Evolutionary conservation across 2,113 vertebrate species (phyloP).

Genomic region (Phalacrocorax pelagicus): DNA sequence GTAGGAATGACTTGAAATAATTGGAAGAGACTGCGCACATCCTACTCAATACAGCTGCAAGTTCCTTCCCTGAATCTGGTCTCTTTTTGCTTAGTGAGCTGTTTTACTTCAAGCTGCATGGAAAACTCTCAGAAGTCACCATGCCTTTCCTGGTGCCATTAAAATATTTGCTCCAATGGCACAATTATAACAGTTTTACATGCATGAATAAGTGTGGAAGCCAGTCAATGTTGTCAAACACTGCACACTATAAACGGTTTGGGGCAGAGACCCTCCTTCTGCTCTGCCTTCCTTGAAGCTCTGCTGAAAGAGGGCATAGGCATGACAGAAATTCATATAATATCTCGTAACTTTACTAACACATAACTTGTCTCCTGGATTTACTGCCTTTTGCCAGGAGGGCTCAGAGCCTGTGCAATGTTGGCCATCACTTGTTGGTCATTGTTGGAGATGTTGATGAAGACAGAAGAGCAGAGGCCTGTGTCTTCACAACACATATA

Average conservation of each 20-base stretch:
- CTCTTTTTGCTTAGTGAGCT: constrained; percentile 3
- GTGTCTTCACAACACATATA: background rate
- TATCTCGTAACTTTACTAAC: accelerated
- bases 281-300: background rate
- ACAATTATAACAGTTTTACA: background rate
- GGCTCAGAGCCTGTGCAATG: background rate
- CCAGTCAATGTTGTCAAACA: background rate
- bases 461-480: background rate
- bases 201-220: background rate
- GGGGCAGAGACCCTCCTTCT: background rate
- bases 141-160: background rate
- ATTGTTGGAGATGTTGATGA: background rate
- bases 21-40: background rate
- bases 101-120: background rate
- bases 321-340: background rate
- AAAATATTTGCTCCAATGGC: background rate
- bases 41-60: background rate
- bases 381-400: background rate
- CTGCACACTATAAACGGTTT: background rate
- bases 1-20: constrained; percentile 21
- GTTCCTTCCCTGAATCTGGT: background rate
- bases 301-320: background rate
- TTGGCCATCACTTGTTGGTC: background rate
- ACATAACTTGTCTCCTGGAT: background rate
- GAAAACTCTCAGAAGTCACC: background rate